Evolutionary conservation across 2,888 invertebrate species (phyloP).

Genomic region (Dasypolia templi): DNA sequence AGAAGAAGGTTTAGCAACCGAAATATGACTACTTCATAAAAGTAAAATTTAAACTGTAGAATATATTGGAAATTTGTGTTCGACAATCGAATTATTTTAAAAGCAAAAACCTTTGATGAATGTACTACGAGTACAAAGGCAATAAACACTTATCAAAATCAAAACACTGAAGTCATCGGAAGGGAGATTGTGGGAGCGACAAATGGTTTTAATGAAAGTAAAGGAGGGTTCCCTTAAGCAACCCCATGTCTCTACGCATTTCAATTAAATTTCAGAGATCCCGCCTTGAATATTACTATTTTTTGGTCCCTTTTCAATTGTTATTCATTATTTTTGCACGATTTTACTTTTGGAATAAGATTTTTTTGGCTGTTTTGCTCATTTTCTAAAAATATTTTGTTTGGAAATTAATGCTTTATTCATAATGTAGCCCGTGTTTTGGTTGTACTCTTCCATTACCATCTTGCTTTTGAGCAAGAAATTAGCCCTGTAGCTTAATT

Average conservation of each 20-base stretch:
- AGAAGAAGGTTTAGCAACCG: neutral
- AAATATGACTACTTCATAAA: constrained; percentile 14
- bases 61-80: neutral
- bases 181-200: constrained; percentile 63
- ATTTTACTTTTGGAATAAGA: constrained; percentile 5
- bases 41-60: neutral
- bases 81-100: constrained; percentile 27
- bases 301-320: constrained; percentile 45
- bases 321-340: constrained; percentile 33
- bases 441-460: neutral
- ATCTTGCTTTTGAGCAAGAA: neutral
- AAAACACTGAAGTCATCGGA: constrained; percentile 58
- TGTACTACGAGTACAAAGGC: constrained; percentile 53
- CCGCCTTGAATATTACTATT: constrained; percentile 60
- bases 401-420: neutral
- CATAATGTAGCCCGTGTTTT: neutral
- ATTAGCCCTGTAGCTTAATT: neutral
- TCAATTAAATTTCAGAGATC: constrained; percentile 72
- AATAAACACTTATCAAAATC: constrained; percentile 57
- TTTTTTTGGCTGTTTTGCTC: neutral
- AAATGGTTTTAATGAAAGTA: constrained; percentile 77
- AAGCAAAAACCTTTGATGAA: constrained; percentile 57
- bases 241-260: constrained; percentile 70
- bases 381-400: neutral
- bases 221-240: constrained; percentile 65